Base-by-base conservation (phyloP, 2,888 invertebrate species). In the Ischnus inquisitorius region DNA sequence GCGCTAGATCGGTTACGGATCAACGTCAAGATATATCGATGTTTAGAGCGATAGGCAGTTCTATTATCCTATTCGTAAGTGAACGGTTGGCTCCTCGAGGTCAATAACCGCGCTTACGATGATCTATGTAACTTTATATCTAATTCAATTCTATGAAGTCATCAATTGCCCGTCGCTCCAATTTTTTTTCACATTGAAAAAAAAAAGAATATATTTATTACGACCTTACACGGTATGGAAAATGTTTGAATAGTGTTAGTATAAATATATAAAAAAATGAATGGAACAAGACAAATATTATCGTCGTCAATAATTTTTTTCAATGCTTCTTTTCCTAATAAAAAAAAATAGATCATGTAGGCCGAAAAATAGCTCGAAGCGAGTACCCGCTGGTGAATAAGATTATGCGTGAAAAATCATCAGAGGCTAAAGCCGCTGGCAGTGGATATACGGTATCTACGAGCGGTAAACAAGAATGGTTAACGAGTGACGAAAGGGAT, bases 401-500 rank as follows among this genome's bases (percentile, higher is more conserved):
- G 57, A 57, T 57, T 28, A 28, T 28, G 22, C 19, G 22, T 22
- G 54, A 16, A 69, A 28, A 57, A 57, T 71, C 71, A 43, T 43
- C 25, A 28, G 71, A 72, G 60, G 41, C 71, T 19, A 41, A 34
- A 22, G 54, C 71, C 57, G 57, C 22, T 25, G 25, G 71, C 39
- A 0, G 10, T 67, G 60, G 39, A 67, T 68, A 46, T 48, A 12
- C 34, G 62, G 64, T 62, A 64, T 76, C 65, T 68, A 71, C 43
- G 74, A 69, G 34, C 68, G 14, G 64, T 69, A 57, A 83, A 83
- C 75, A 62, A 75, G 75, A 64, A 75, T 83, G 83, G 79, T 69
- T 78, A 79, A 79, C 83, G 69, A 75, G 79, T 67, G 75, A 75
- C 75, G 79, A 79, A 79, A 74, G 75, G 83, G 75, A 75, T 79